Evolutionary conservation across 2,888 invertebrate species (phyloP), one percentile per base, ranked within the genome.

Genomic region (Chironomus riparius): DNA sequence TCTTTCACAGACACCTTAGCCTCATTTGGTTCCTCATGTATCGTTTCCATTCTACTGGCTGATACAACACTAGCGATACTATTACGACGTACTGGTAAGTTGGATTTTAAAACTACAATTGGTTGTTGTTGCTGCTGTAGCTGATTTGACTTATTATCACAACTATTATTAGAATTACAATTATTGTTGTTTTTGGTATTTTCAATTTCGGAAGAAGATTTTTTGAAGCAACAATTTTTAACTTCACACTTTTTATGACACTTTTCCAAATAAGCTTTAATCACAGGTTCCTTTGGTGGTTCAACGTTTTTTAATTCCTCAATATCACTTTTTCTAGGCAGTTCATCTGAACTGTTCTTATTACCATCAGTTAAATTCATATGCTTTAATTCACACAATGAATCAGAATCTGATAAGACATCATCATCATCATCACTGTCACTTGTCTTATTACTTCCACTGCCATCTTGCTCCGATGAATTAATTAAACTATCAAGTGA

Each of bases 1-100:
- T 92, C 93, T 82, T 91, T 90, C 78, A 93, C 93, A 78, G 93
- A 92, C 80, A 93, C 88, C 85, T 93, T 93, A n/a, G 90, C 90
- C 82, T 93, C 92, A 68, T 85, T 86, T 48, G 88, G 88, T 80
- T 93, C 93, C 83, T 93, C 93, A 77, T 91, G 88, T 78, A 93
- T 93, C 71, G 93, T 93, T 83, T 92, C 92, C 92, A 93, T 92
- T 82, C 88, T 89, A 79, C 84, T 89, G 82, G 87, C 88, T 80
- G 88, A 88, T 76, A 83, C 83, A 83, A 79, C 82, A 79, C 83
- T 84, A 38, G 84, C 83, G 47, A 83, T 80, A 79, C 84, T 84
- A 13, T 81, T 81, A 38, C 84, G 80, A 12, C 84, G 81, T 72
- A 81, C 80, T 5, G 65, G 13, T 21, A 21, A 65, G 77, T 78